A percentile compares a stretch with the other conserved stretches of the same genome.
These are phyloP conservation scores for Helleia helle DNA, from an alignment of 2,888 invertebrate genomes.

Conservation along the genomic window DNA sequence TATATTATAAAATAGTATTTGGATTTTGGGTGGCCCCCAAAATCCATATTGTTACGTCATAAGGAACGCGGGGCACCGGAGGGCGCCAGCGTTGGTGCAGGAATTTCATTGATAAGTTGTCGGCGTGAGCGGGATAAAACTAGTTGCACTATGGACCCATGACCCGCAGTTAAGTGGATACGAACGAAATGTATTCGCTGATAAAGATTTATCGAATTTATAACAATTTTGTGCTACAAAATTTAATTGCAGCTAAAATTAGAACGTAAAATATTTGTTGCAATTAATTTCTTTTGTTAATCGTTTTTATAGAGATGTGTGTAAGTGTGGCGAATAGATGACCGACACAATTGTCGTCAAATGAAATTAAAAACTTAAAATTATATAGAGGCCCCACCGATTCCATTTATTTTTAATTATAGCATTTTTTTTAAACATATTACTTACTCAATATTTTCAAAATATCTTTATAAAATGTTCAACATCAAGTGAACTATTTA, in stretches of 20 bases:
- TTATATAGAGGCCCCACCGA: too few relatives aligned
- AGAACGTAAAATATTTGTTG: not conserved
- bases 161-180: slow-evolving; percentile 14
- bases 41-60: slow-evolving; percentile 68
- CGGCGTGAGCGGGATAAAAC: slow-evolving; percentile 56
- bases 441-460: too few relatives aligned
- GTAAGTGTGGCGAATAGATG: too few relatives aligned
- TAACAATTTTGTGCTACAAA: not conserved
- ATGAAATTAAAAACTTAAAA: too few relatives aligned
- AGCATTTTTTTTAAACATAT: too few relatives aligned
- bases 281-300: not conserved
- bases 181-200: not conserved
- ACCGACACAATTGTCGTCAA: too few relatives aligned
- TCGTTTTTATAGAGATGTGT: too few relatives aligned
- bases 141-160: slow-evolving; percentile 29
- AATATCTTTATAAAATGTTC: too few relatives aligned
- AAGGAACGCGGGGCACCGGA: slow-evolving; percentile 59
- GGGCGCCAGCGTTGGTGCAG: slow-evolving; percentile 36
- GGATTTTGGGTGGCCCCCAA: too few relatives aligned
- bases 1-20: too few relatives aligned
- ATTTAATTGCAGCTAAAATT: not conserved
- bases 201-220: not conserved
- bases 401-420: too few relatives aligned
- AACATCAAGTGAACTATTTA: too few relatives aligned
- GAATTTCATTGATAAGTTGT: slow-evolving; percentile 65